Base-by-base conservation (phyloP, 2,888 invertebrate species). In the Pachliopta kotzebuea region DNA sequence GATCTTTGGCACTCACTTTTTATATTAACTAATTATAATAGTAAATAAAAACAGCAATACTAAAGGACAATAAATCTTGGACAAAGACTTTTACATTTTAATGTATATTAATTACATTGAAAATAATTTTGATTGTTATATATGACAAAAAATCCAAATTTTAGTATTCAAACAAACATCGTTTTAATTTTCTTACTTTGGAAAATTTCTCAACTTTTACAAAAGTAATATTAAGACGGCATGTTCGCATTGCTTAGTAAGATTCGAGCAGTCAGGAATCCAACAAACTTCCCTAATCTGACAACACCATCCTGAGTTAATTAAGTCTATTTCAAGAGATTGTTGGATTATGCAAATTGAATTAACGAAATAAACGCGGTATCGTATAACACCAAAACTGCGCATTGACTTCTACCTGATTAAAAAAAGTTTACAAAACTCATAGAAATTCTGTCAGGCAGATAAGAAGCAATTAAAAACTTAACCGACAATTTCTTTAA, bases 301-400 rank as follows among this genome's bases (percentile, higher is more conserved):
- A 55, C 54, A 42, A 59, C 49, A 49, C 58, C 63, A 55, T 59
- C 54, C 49, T 59, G 53, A 55, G 54, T 59, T 63, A 58, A 62
- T 62, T 62, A 63, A 63, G 58, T 63, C 63, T 54, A 63, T 59
- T 63, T 54, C 58, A 45, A 54, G 54, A 63, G 58, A 62, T 62
- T 62, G 56, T 59, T 29, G 59, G 59, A 63, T 59, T 59, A 63
- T 49, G 63, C 55, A 63, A 58, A 63, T 58, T 57, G 57, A 63
- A 57, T 57, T 53, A 53, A 26, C 37, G 50, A 52, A 49, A 50
- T 56, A 56, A 56, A 49, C 21, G 29, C 20, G 26, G 55, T 45
- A 18, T 45, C 45, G 45, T 55, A 45, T 55, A 45, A 61, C 26
- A 60, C 49, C 29, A 55, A n/a, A 55, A 29, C 18, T 26, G 26